Base-by-base conservation (phyloP, 2,113 vertebrate genomes). In the Reinhardtius hippoglossoides region DNA sequence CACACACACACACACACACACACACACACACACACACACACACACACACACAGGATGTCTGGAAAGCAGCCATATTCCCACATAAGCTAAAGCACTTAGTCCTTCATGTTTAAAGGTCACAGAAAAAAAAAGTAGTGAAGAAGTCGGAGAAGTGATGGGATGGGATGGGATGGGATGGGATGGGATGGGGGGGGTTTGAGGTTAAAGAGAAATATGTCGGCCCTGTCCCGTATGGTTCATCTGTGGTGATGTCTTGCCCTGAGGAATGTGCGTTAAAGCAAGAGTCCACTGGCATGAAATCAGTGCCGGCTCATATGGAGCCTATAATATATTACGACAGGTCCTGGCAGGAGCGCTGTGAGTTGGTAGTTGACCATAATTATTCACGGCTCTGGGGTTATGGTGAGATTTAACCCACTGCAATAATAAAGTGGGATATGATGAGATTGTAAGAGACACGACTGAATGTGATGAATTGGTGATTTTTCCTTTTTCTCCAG, bases 61-160 rank as follows among this genome's bases (percentile, higher is more conserved):
- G 93, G 92, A 91, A 64, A 66, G 27, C 64, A 62, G 90, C 92
- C 90, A 93, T 84, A 83, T 94, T 93, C 92, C 91, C 91, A 94
- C 91, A 94, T 90, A 89, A 57, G 90, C 80, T 84, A 87, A 92
- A 93, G 63, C 77, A 86, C 89, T 94, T 89, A 88, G 84, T 77
- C 75, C 73, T 78, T 79, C 71, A 81, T 90, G 82, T 85, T 80
- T 76, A 80, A 86, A 82, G 80, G 83, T 88, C 77, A 81, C 48
- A 63, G 18, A 69, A 58, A 73, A 76, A 73, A 72, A 67, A 76
- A 56, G 71, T 14, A 81, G 40, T 35, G 20, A 62, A 71, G 63
- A 79, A 80, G 69, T 62, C 64, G 64, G 67, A 75, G 58, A 74
- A 64, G 72, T 23, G 75, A 74, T 37, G 68, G 67, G 67, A 69